phyloP scores from a whole-genome alignment of 2,113 vertebrate species.

The Hiodon alosoides region DNA sequence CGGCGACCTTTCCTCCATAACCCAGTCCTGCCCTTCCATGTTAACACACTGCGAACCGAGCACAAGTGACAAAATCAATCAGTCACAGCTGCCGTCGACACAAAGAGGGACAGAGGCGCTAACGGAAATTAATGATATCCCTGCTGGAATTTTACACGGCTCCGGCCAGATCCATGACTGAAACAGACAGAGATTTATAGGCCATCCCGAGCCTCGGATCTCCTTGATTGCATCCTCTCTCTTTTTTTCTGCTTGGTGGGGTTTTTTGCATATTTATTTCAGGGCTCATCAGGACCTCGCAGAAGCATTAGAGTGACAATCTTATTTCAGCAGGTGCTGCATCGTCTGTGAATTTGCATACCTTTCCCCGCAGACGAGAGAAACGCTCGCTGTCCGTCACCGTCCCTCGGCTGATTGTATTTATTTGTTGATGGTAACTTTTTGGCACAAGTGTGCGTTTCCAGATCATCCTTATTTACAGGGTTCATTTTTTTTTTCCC shows the following conservation, averaged over 20 bases:
- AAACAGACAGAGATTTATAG: conserved; percentile 99
- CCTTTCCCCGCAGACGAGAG: conserved; percentile 69
- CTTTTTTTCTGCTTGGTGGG: conserved; percentile 60
- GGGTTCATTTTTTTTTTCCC: too few species aligned
- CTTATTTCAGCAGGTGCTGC: conserved; percentile 81
- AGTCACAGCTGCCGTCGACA: conserved; percentile 79
- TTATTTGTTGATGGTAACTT: conserved; percentile 29
- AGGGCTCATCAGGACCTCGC: conserved; percentile 80
- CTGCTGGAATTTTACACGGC: conserved; percentile 90
- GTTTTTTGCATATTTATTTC: conserved; percentile 97
- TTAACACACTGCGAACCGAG: conserved; percentile 99
- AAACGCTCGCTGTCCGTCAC: conserved; percentile 59
- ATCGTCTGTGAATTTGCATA: conserved; percentile 79
- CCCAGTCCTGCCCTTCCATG: conserved; percentile 92
- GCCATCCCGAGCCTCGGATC: conserved; percentile 74
- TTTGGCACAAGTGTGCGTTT: too few species aligned
- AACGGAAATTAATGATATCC: conserved; percentile 99
- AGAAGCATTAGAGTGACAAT: conserved; percentile 90
- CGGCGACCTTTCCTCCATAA: conserved; percentile 78
- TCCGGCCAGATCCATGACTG: conserved; percentile 90
- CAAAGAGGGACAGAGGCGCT: conserved; percentile 96
- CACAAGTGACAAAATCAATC: conserved; percentile 99
- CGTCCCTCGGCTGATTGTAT: conserved; percentile 41
- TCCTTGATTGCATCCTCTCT: conserved; percentile 89
- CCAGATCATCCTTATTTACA: too few species aligned